Base-by-base conservation (phyloP, 2,888 invertebrate genomes). In the Podotricha telesiphe region DNA sequence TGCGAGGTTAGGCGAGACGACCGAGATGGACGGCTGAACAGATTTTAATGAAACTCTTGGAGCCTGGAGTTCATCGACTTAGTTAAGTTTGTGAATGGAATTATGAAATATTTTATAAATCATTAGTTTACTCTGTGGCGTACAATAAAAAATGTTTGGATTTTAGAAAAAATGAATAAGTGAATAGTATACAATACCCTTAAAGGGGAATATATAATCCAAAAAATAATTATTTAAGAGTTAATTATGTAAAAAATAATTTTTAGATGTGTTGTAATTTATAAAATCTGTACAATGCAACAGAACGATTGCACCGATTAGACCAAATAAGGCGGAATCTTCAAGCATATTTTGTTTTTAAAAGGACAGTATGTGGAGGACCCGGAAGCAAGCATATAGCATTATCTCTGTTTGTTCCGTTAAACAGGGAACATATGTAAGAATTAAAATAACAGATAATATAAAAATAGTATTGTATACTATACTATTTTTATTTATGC, bases 11-110 rank as follows among this genome's bases (percentile, higher is more conserved):
- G 5, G 48, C 8, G 19, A 7, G 13, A n/a, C 3, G 3, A 1
- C 15, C 8, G 34, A 19, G 19, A 48, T 19, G 34, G 13, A 13
- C 15, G 37, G 28, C 37, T 62, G n/a, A 48, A 37, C 37, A 48
- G 48, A 65, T 61, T 69, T 69, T 69, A 56, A 61, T 51, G 40
- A 28, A 34, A 42, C 59, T 42, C 28, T 42, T 28, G 10, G 17
- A 34, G 11, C 61, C 34, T 48, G 48, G 61, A 62, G n/a, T n/a
- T n/a, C n/a, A n/a, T n/a, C n/a, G n/a, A n/a, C n/a, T n/a, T 48
- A 48, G 48, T 59, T 59, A 15, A 8, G 15, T 22, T 58, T 22
- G 6, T 59, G 5, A 22, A 59, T 45, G 59, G 11, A 59, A 22
- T 55, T 55, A 20, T 20, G 37, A 3, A 56, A 48, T 20, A n/a